Base-by-base conservation (phyloP, 2,113 vertebrate genomes). In the Pseudorectes ferrugineus region DNA sequence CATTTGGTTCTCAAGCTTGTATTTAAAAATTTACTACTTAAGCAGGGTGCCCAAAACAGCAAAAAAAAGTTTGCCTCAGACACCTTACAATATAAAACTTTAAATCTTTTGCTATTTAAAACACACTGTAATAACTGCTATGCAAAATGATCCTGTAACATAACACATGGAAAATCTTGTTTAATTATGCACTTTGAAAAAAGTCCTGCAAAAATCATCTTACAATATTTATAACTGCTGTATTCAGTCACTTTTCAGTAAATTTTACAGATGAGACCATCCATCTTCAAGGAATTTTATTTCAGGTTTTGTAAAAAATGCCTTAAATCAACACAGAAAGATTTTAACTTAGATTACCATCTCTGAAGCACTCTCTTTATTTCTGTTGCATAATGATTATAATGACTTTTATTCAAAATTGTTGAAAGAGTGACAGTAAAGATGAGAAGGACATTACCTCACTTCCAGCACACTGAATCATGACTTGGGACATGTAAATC, bases 401-500 rank as follows among this genome's bases (percentile, higher is more conserved):
- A 68, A 65, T 25, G 31, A 43, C 26, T 57, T 54, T 57, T 38
- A 48, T n/a, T 51, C 33, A 61, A 26, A 86, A 77, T 3, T 5
- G 16, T 3, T 5, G 14, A 74, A 63, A 48, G 35, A 70, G 23
- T 6, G 4, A 36, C 26, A 63, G 10, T 14, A 16, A 86, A 72
- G 6, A 81, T 10, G 6, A 26, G n/a, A 82, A 77, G 42, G 35
- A 14, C n/a, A 14, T 95, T 98, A 99, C 99, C 97, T 99, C 99
- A 58, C 98, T 99, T 71, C 98, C 98, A 45, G 98, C 98, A 52
- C 98, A 98, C 94, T 99, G 98, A 65, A 99, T 98, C 96, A 99
- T 96, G 92, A 99, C 99, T 95, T 99, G 99, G 45, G 99, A 99
- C 99, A 99, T 99, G 96, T 99, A 99, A 72, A 99, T 97, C n/a